Conservation (phyloP, 2,797 vertebrate genomes). For the Melanogrammus aeglefinus region DNA sequence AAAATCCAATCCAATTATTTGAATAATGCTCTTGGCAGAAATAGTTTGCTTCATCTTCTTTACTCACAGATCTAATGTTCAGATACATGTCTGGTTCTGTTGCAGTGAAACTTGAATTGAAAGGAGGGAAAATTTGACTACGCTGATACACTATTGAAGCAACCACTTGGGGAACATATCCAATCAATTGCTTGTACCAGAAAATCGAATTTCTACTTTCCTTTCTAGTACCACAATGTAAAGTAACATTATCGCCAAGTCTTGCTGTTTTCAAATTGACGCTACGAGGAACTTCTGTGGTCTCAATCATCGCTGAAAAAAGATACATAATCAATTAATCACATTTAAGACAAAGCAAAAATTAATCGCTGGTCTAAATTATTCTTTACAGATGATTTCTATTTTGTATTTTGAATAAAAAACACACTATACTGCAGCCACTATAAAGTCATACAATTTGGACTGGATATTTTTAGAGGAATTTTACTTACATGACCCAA, state of each 20-base stretch:
- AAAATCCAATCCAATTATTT: not conserved
- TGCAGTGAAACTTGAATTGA: not conserved
- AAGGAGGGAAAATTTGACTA: not conserved
- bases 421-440: not conserved
- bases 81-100: not conserved
- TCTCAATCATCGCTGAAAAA: not conserved
- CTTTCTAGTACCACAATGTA: not conserved
- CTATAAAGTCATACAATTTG: not conserved
- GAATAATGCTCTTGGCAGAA: not conserved
- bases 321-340: not conserved
- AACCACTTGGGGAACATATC: not conserved
- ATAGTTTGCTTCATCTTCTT: slow-evolving; percentile 1
- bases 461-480: not conserved
- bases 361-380: not conserved
- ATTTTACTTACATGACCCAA: not conserved
- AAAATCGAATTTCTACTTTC: not conserved
- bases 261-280: not conserved
- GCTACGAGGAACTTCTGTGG: not conserved
- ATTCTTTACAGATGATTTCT: not conserved
- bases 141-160: not conserved
- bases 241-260: not conserved
- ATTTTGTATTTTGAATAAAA: not conserved
- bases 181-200: not conserved
- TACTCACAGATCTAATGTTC: not conserved
- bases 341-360: not conserved